Percentiles rank a stretch among this genome's conserved stretches.
Evolutionary conservation across 2,888 invertebrate genomes (phyloP).

Genomic region (Cephalotes varians): DNA sequence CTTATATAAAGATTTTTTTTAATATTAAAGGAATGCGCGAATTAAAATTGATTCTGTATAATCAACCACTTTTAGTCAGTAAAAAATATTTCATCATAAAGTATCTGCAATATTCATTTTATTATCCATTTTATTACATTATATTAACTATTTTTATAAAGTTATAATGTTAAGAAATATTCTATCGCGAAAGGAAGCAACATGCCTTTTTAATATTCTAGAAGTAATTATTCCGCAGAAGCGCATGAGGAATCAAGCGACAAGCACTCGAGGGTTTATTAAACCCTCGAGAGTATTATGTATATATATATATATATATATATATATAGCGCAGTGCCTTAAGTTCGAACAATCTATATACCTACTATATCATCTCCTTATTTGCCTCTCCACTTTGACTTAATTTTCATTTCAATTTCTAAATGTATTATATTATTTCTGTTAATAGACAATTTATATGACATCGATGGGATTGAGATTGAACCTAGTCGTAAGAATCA

Average conservation of each 20-base stretch:
- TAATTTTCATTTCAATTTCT: conserved; percentile 16
- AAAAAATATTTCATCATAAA: not conserved
- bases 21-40: not conserved
- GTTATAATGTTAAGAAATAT: conserved; percentile 10
- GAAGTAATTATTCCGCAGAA: conserved; percentile 69
- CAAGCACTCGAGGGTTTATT: conserved; percentile 72
- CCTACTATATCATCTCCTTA: conserved; percentile 1
- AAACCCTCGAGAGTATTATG: conserved; percentile 63
- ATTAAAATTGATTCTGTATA: not conserved
- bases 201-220: conserved; percentile 71
- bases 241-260: conserved; percentile 64
- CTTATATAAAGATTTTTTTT: not conserved
- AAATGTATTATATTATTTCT: conserved; percentile 20
- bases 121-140: conserved; percentile 7
- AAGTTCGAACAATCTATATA: conserved; percentile 62
- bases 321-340: conserved; percentile 26
- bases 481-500: not conserved
- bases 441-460: conserved; percentile 21
- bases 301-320: no score
- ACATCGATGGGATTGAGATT: not conserved
- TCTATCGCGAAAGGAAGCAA: conserved; percentile 3
- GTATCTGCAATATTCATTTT: conserved; percentile 25
- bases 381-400: not conserved
- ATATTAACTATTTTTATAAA: no score
- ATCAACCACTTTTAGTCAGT: not conserved